These are phyloP conservation scores for Paramormyrops hopkinsi DNA, from an alignment of 2,797 vertebrate genomes.

Conservation along the genomic window DNA sequence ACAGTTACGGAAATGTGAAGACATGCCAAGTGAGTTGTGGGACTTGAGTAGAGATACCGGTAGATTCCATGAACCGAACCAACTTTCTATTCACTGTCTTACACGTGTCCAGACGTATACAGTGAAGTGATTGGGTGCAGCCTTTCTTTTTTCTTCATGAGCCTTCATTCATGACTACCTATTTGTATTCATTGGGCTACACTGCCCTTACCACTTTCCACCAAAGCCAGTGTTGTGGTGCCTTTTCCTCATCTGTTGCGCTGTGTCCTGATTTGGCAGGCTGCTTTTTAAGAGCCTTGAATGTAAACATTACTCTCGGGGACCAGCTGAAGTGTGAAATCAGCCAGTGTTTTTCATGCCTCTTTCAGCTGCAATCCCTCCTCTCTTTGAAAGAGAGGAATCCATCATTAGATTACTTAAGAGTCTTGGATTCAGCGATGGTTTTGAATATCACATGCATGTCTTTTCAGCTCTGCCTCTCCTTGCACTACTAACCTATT, in stretches of 20 bases:
- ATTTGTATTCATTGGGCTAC: neutral
- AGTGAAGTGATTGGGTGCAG: neutral
- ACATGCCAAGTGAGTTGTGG: neutral
- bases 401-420: neutral
- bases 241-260: neutral
- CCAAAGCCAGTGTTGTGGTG: neutral
- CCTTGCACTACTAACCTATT: neutral
- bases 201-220: neutral
- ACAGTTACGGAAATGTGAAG: neutral
- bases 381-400: neutral
- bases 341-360: neutral
- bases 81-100: neutral
- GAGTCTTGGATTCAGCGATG: neutral
- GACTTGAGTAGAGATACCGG: neutral
- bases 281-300: neutral
- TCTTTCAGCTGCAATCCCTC: neutral
- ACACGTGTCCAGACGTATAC: neutral
- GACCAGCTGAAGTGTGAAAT: slow-evolving; percentile 3
- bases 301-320: slow-evolving; percentile 1
- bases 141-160: neutral
- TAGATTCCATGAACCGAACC: neutral
- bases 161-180: neutral
- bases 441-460: neutral
- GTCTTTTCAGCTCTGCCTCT: neutral
- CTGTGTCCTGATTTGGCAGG: neutral